Evolutionary conservation across 2,797 vertebrate species (phyloP), one percentile per base, ranked within the genome.

Genomic region (Loriculus beryllinus): DNA sequence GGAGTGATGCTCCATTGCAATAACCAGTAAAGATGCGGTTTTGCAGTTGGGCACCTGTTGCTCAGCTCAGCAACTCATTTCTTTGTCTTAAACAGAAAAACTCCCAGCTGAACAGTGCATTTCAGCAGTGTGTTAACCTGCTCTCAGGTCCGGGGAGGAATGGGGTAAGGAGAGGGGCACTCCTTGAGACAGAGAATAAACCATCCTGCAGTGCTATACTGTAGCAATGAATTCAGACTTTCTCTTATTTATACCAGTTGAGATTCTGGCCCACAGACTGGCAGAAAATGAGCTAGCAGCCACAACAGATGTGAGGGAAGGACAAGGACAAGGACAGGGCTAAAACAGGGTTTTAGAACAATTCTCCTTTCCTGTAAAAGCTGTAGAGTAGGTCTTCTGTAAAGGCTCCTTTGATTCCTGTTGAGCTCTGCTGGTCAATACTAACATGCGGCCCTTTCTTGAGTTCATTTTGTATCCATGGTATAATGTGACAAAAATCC

Each of bases 101-200:
- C 48, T 4, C 31, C 12, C 54, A 70, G 8, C 25, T 18, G 43
- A 67, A 5, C 28, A 21, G 42, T 18, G 31, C 25, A 13, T 13
- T 40, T 37, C 51, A 64, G 82, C 56, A 31, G 43, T 10, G 28
- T 56, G 40, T 51, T 16, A 25, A 49, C 37, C 65, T 39, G 18
- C 35, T 16, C 23, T 35, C 25, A 8, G 22, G 28, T 18, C 20
- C 39, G 28, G 37, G 52, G 23, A 71, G 35, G 8, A 37, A 14
- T 3, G 7, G 15, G 22, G 23, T 19, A 1, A 23, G n/a, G 13
- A 33, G 21, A 21, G 52, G n/a, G n/a, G 2, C 3, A 29, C 8
- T 40, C 23, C 75, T 65, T 0, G 2, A 33, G 74, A 42, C 0
- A 0, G 33, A 37, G 49, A 47, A 54, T 13, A 33, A 78, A 62